These are phyloP conservation scores for Toxostoma redivivum DNA, from an alignment of 2,113 vertebrate genomes.

Conservation along the genomic window DNA sequence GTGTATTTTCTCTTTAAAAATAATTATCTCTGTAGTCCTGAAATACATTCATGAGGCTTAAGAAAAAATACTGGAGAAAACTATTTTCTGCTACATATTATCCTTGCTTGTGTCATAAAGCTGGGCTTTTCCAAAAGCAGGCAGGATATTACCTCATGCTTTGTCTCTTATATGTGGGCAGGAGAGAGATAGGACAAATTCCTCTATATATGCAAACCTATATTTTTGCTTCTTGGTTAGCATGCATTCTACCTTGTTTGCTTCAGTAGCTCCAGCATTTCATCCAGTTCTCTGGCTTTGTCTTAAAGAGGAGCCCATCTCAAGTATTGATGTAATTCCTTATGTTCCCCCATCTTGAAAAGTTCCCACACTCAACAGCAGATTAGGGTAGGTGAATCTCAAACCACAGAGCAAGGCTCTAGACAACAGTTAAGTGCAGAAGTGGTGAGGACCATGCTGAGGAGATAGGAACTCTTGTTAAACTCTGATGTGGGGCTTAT, in stretches of 20 bases:
- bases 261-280: neutral
- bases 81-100: neutral
- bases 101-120: neutral
- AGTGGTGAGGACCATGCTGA: accelerated
- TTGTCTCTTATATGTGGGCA: neutral
- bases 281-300: neutral
- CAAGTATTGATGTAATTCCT: neutral
- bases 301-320: neutral
- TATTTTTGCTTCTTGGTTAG: neutral
- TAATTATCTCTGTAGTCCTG: neutral
- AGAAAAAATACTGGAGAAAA: neutral
- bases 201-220: neutral
- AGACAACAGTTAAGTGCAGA: neutral
- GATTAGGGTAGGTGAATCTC: neutral
- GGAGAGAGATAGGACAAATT: neutral
- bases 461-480: neutral
- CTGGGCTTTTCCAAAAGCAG: neutral
- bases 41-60: neutral
- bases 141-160: neutral
- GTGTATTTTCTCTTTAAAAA: neutral
- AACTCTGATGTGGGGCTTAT: neutral
- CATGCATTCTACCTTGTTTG: neutral
- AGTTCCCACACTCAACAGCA: neutral
- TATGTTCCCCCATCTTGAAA: neutral
- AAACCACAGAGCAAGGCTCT: neutral